Evolutionary conservation across 2,113 vertebrate genomes (phyloP).

Genomic region (Prionailurus viverrinus): DNA sequence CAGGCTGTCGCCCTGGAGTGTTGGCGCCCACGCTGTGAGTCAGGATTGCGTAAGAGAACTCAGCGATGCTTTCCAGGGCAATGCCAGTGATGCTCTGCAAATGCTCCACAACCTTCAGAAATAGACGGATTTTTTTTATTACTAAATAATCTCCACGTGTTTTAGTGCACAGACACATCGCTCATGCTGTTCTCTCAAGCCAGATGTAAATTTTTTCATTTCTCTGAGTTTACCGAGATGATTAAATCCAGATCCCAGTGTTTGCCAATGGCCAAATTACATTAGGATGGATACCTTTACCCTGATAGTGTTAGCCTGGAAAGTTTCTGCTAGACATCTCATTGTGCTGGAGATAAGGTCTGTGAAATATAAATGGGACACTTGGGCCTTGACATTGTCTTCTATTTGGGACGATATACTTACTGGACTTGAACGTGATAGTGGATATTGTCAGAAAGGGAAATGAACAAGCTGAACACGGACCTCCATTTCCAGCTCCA

Average conservation of each 20-base stretch:
- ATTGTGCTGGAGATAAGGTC: neutral
- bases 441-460: neutral
- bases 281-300: conserved; percentile 35
- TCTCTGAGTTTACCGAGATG: neutral
- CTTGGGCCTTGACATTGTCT: conserved; percentile 40
- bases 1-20: neutral
- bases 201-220: conserved; percentile 35
- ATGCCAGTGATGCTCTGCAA: conserved; percentile 94
- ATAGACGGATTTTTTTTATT: conserved; percentile 19
- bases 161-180: neutral
- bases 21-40: conserved; percentile 84
- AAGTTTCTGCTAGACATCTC: conserved; percentile 27
- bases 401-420: neutral
- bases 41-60: conserved; percentile 90
- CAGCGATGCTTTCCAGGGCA: conserved; percentile 89
- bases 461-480: neutral
- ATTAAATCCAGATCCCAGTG: conserved; percentile 36
- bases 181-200: neutral
- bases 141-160: neutral
- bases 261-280: conserved; percentile 28
- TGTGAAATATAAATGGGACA: neutral
- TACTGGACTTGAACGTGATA: neutral
- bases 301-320: conserved; percentile 7
- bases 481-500: neutral
- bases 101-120: conserved; percentile 90